phyloP scores from a whole-genome alignment of 2,113 vertebrate genomes.

The Nannospalax galili region DNA sequence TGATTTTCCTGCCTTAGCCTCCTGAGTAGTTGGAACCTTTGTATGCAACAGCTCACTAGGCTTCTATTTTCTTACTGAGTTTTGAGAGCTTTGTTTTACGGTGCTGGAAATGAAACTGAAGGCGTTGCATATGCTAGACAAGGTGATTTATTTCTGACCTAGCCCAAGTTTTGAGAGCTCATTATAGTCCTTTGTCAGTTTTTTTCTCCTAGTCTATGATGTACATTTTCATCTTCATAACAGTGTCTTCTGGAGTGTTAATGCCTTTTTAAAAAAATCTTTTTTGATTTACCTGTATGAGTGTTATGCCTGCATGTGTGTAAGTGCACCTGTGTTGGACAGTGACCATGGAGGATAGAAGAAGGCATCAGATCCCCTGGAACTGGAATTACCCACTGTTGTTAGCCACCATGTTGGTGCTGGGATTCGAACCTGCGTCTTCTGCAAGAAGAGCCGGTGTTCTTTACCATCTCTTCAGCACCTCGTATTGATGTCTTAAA shows the following conservation, averaged over 20 bases:
- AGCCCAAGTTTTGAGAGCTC: constrained; percentile 15
- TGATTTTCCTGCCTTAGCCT: neutral
- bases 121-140: neutral
- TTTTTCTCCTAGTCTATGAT: constrained; percentile 34
- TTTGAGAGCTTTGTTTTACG: neutral
- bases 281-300: too few species aligned
- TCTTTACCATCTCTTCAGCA: too few species aligned
- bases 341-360: too few species aligned
- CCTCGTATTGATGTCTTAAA: constrained; percentile 42
- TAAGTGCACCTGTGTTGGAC: too few species aligned
- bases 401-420: too few species aligned
- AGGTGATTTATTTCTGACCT: neutral
- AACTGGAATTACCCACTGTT: too few species aligned
- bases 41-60: neutral
- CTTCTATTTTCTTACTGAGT: neutral
- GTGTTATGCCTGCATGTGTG: too few species aligned
- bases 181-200: constrained; percentile 16
- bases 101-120: neutral
- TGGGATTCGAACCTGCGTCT: too few species aligned
- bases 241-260: constrained; percentile 14
- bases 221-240: constrained; percentile 49
- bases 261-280: too few species aligned
- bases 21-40: neutral
- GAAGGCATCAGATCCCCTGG: too few species aligned
- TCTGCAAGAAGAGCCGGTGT: too few species aligned